phyloP scores from a whole-genome alignment of 2,888 invertebrate genomes.

The Eueremaeus valkanovi region DNA sequence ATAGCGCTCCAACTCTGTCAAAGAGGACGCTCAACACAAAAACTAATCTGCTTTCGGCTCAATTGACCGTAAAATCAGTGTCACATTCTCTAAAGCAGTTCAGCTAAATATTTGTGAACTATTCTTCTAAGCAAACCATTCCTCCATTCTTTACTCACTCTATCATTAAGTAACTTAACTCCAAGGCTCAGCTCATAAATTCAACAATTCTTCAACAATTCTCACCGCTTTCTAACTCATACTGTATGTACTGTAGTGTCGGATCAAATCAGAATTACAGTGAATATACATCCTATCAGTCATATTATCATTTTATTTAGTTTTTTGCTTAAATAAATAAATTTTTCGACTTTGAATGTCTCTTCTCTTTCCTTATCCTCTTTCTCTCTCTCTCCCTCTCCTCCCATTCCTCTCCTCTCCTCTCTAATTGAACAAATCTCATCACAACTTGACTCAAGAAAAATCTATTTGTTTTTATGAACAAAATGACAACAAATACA shows the following conservation, averaged over 20 bases:
- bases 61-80: constrained; percentile 32
- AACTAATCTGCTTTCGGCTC: constrained; percentile 19
- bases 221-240: neutral
- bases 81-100: neutral
- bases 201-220: neutral
- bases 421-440: no score
- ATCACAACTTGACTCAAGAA: no score
- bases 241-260: no score
- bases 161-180: neutral
- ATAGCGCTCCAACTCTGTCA: constrained; percentile 14
- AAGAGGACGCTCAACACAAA: constrained; percentile 19
- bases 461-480: no score
- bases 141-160: neutral
- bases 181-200: neutral
- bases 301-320: neutral
- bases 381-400: no score
- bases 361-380: neutral
- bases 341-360: neutral
- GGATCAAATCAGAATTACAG: no score
- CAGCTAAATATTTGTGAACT: constrained; percentile 11
- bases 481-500: no score
- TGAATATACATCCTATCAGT: neutral
- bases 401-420: no score
- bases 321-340: neutral
- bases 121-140: neutral